These are phyloP conservation scores for Pseudomyrmex sp. DNA, from an alignment of 1,140 invertebrate species.

Conservation along the genomic window DNA sequence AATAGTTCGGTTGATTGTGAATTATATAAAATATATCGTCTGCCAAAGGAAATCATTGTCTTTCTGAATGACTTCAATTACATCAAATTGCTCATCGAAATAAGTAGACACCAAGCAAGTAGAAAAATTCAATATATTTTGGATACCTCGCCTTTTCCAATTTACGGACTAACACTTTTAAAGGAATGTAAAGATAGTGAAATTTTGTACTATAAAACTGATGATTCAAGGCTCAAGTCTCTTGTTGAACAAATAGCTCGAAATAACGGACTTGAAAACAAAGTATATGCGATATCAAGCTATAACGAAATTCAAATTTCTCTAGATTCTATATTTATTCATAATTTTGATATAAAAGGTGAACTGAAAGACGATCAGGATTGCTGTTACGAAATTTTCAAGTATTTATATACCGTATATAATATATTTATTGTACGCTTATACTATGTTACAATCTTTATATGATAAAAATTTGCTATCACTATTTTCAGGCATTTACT, in stretches of 20 bases:
- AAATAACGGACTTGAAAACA: conserved; percentile 65
- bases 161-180: conserved; percentile 78
- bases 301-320: conserved; percentile 65
- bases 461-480: conserved; percentile 44
- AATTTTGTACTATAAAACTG: conserved; percentile 74
- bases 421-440: conserved; percentile 34
- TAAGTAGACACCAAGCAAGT: conserved; percentile 66
- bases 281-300: conserved; percentile 68
- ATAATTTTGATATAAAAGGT: conserved; percentile 79
- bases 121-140: conserved; percentile 74
- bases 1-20: conserved; percentile 11
- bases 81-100: conserved; percentile 71
- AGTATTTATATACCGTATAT: conserved; percentile 54
- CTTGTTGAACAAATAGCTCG: conserved; percentile 73
- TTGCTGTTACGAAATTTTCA: conserved; percentile 71
- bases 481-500: conserved; percentile 67
- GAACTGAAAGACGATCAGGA: conserved; percentile 77
- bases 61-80: conserved; percentile 87
- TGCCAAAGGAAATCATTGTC: conserved; percentile 83
- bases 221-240: conserved; percentile 64
- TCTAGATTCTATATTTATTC: conserved; percentile 73
- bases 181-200: conserved; percentile 69
- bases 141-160: conserved; percentile 81
- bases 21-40: conserved; percentile 69
- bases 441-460: conserved; percentile 45